phyloP scores from a whole-genome alignment of 2,888 invertebrate genomes.

The Ceramica pisi region DNA sequence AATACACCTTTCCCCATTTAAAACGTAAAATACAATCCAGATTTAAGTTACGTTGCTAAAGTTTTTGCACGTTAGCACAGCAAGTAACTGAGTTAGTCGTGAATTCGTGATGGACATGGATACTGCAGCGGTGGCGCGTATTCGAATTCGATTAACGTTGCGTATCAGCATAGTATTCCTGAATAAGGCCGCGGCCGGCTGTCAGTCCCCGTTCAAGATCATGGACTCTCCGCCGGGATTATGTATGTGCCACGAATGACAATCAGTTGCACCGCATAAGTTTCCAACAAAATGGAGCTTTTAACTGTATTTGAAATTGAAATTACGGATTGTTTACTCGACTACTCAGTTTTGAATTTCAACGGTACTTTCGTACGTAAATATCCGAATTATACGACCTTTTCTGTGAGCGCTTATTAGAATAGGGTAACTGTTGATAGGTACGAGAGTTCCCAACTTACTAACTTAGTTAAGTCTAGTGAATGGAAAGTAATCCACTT shows the following conservation, averaged over 20 bases:
- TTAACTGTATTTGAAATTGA: constrained; percentile 78
- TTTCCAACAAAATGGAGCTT: constrained; percentile 75
- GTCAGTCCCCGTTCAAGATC: constrained; percentile 84
- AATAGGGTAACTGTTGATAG: constrained; percentile 26
- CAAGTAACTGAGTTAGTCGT: constrained; percentile 64
- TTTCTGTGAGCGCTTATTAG: constrained; percentile 29
- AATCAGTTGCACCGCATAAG: constrained; percentile 81
- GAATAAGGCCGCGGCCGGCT: constrained; percentile 77
- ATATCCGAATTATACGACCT: constrained; percentile 34
- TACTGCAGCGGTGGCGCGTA: constrained; percentile 43
- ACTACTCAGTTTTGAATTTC: constrained; percentile 51
- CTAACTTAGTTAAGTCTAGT: constrained; percentile 31
- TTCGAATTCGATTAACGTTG: constrained; percentile 73
- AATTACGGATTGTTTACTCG: constrained; percentile 71
- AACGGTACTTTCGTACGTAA: constrained; percentile 52
- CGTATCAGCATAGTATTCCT: constrained; percentile 69
- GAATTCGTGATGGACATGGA: constrained; percentile 68
- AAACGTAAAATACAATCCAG: constrained; percentile 34
- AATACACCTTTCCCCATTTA: constrained; percentile 2
- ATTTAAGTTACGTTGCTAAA: constrained; percentile 47
- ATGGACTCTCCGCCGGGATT: constrained; percentile 82
- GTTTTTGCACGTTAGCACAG: constrained; percentile 49
- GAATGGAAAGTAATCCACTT: constrained; percentile 38
- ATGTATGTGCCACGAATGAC: constrained; percentile 84
- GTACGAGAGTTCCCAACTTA: not conserved